Conservation (phyloP, 2,888 invertebrate genomes). For the Lamellibrachia columna region DNA sequence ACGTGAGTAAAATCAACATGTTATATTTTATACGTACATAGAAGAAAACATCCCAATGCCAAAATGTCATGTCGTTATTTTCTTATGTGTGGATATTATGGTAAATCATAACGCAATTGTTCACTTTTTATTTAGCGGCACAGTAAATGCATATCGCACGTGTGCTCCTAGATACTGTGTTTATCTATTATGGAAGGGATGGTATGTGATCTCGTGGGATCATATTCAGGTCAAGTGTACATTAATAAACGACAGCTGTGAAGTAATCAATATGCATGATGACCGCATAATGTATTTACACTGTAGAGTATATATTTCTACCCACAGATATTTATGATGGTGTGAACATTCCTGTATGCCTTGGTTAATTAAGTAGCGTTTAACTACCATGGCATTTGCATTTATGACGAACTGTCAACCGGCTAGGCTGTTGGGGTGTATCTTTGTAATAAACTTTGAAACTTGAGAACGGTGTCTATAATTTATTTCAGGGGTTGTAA, state of each 20-base stretch:
- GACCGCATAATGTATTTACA: conserved; percentile 1
- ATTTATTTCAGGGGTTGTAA: background rate
- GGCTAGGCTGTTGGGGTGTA: background rate
- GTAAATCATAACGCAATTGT: too few relatives aligned
- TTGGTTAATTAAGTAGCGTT: background rate
- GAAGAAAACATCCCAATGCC: background rate
- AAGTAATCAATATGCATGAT: background rate
- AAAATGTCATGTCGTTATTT: background rate
- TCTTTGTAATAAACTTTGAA: background rate
- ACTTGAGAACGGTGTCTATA: background rate
- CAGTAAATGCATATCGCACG: background rate
- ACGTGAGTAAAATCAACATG: background rate
- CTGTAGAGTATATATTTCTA: conserved; percentile 16
- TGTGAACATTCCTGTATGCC: background rate
- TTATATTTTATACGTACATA: background rate
- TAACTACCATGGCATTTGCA: conserved; percentile 10
- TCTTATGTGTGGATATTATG: background rate
- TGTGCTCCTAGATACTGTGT: background rate
- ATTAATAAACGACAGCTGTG: background rate
- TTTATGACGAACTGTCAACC: background rate
- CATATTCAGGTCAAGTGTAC: background rate
- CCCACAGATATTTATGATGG: background rate
- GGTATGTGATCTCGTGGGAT: background rate
- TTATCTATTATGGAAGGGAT: background rate
- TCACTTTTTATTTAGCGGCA: background rate